Evolutionary conservation across 1,140 invertebrate species (phyloP).

Genomic region (Trichomalopsis sarcophagae): DNA sequence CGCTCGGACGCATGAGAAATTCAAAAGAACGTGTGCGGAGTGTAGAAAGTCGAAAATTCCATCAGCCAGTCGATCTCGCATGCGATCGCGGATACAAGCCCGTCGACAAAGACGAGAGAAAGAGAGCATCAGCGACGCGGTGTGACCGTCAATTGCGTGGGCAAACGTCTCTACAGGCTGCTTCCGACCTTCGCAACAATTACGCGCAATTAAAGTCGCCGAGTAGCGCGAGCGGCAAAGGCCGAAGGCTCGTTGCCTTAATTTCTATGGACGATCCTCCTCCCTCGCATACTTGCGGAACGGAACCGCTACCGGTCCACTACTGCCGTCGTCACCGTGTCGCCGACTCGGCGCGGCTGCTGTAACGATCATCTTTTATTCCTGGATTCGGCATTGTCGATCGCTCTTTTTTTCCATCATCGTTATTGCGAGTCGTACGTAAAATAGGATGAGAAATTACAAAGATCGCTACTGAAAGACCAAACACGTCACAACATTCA

Average conservation of each 20-base stretch:
- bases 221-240: slow-evolving; percentile 55
- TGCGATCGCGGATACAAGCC: neutral
- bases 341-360: neutral
- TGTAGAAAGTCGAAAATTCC: neutral
- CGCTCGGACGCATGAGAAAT: neutral
- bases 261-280: slow-evolving; percentile 62
- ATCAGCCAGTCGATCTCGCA: neutral
- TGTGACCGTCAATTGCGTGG: slow-evolving; percentile 67
- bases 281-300: slow-evolving; percentile 55
- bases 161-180: slow-evolving; percentile 65
- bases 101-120: neutral
- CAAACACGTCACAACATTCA: neutral
- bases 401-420: neutral
- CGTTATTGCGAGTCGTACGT: neutral
- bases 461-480: neutral
- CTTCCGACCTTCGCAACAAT: slow-evolving; percentile 72
- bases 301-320: slow-evolving; percentile 41
- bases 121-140: slow-evolving; percentile 54
- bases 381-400: neutral
- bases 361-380: no score
- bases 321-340: neutral
- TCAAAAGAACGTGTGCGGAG: no score
- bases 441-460: no score
- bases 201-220: slow-evolving; percentile 69
- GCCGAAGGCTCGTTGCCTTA: slow-evolving; percentile 62